A percentile compares a stretch with the other conserved stretches of the same genome.
phyloP scores from a whole-genome alignment of 2,888 invertebrate genomes.

The Drosophila aldrichi region DNA sequence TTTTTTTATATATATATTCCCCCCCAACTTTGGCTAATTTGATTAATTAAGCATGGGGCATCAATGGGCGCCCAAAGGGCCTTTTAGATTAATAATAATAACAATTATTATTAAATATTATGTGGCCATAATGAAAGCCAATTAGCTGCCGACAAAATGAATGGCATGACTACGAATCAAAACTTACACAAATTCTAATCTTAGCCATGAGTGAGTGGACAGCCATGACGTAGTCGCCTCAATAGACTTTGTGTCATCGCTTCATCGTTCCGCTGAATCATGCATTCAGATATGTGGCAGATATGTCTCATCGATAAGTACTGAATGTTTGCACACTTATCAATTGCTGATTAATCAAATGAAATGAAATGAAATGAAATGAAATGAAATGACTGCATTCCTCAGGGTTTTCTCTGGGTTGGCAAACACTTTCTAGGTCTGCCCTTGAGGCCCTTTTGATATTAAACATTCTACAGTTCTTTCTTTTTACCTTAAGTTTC shows the following conservation, averaged over 20 bases:
- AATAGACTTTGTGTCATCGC: constrained; percentile 39
- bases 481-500: constrained; percentile 39
- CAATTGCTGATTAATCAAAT: constrained; percentile 42
- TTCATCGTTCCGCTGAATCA: constrained; percentile 38
- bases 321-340: constrained; percentile 47
- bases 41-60: constrained; percentile 65
- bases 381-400: constrained; percentile 1
- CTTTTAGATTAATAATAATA: constrained; percentile 32
- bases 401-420: constrained; percentile 1
- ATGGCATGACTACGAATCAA: constrained; percentile 13
- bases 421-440: constrained; percentile 37
- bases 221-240: constrained; percentile 37
- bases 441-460: constrained; percentile 35
- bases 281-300: background rate
- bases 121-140: constrained; percentile 17
- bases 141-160: constrained; percentile 13
- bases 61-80: constrained; percentile 42
- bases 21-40: constrained; percentile 48
- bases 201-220: constrained; percentile 7
- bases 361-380: background rate
- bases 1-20: background rate
- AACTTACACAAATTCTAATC: constrained; percentile 11
- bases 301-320: constrained; percentile 38
- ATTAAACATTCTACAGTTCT: constrained; percentile 46
- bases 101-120: constrained; percentile 39